Conservation (phyloP, 1,140 invertebrate genomes). For the Eupristina koningsbergeri region DNA sequence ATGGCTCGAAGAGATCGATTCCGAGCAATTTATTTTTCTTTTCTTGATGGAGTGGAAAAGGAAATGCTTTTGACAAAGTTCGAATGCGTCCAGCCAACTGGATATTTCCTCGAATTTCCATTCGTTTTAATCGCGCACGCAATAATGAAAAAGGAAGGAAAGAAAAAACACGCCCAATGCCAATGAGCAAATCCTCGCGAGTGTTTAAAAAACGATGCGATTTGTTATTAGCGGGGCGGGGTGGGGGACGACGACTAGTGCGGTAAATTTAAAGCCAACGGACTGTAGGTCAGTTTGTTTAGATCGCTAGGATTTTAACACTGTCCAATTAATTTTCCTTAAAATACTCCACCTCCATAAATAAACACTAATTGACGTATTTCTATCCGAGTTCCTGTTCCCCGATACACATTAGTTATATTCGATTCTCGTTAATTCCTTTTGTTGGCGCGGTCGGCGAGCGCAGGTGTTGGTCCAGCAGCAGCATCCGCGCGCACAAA, state of each 20-base stretch:
- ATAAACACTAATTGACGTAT: slow-evolving; percentile 32
- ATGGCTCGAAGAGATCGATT: neutral
- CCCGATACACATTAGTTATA: neutral
- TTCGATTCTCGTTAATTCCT: slow-evolving; percentile 1
- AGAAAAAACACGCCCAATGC: neutral
- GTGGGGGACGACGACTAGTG: too few relatives aligned
- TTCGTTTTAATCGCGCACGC: neutral
- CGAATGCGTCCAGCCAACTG: neutral
- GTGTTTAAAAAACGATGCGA: neutral
- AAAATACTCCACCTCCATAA: neutral
- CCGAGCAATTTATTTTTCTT: neutral
- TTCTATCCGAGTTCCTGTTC: neutral
- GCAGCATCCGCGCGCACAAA: neutral
- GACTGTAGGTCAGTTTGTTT: neutral
- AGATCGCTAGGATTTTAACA: too few relatives aligned
- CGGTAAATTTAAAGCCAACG: neutral
- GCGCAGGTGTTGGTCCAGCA: too few relatives aligned
- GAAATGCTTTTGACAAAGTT: neutral
- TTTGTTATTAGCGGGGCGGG: neutral
- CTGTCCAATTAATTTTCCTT: neutral
- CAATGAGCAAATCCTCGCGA: neutral
- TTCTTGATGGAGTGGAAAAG: neutral
- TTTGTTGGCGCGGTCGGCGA: slow-evolving; percentile 10
- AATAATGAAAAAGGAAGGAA: neutral
- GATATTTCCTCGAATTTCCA: neutral